phyloP scores from a whole-genome alignment of 64 coral and sea anemone genomes.

The Dendronephthya gigantea region DNA sequence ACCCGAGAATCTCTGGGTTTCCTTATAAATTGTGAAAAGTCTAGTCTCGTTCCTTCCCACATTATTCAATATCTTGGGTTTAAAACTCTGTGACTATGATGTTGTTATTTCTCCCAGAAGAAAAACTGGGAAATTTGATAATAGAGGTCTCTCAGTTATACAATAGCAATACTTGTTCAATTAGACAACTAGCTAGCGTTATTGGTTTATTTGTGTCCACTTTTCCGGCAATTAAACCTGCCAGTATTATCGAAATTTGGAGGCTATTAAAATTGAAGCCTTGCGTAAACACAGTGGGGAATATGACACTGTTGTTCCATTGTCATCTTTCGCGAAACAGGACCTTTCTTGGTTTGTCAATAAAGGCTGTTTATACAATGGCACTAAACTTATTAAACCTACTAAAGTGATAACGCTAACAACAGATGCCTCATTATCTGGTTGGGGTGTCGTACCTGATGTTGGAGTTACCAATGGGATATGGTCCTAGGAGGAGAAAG shows the following conservation, averaged over 20 bases:
- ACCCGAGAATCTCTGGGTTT: neutral
- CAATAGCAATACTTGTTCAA: neutral
- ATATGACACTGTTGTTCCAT: neutral
- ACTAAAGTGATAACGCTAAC: neutral
- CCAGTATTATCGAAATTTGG: conserved; percentile 28
- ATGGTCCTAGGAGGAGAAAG: conserved; percentile 3
- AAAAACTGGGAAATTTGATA: neutral
- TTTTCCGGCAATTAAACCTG: conserved; percentile 34
- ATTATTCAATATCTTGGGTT: neutral
- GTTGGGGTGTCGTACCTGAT: neutral
- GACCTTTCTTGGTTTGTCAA: neutral
- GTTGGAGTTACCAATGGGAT: neutral
- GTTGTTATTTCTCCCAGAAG: neutral
- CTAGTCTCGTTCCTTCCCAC: neutral
- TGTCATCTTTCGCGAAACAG: neutral
- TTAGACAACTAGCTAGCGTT: conserved; percentile 11
- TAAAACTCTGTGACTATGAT: neutral
- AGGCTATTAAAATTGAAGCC: neutral
- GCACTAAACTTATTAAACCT: neutral
- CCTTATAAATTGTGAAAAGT: neutral
- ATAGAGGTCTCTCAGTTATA: neutral
- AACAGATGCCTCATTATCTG: conserved; percentile 10
- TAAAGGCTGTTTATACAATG: neutral
- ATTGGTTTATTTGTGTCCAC: conserved; percentile 31
- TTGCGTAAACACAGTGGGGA: neutral